Evolutionary conservation across 2,113 vertebrate species (phyloP), one percentile per base, ranked within the genome.

Genomic region (Talpa occidentalis): DNA sequence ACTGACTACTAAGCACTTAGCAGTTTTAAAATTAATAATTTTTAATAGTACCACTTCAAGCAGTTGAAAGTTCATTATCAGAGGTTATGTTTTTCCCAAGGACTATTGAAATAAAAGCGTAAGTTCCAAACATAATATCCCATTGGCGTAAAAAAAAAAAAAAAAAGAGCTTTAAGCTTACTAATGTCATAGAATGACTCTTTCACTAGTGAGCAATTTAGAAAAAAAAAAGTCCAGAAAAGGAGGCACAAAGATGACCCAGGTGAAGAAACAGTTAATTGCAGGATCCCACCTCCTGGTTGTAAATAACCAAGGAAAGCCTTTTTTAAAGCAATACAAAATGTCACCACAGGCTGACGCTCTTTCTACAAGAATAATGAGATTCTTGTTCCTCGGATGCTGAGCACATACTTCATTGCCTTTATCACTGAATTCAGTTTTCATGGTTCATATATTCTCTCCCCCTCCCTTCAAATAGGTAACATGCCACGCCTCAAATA

Each of bases 261-360:
- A 76, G 35, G 95, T 17, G 93, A 96, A 88, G 92, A 92, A 96
- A 97, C 21, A 95, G 28, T 97, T 97, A 96, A 96, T 87, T 94
- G 86, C 54, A 80, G 73, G 3, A 74, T 93, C 64, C 84, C 85
- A 60, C 92, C 97, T 90, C 95, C 59, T n/a, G 6, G 28, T 21
- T 77, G 85, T 93, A 96, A 97, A 96, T 94, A 85, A 82, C 81
- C 95, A 82, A 94, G 22, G 0, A 74, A 95, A 95, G 84, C 73
- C 82, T 78, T 94, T 86, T 96, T 97, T 49, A 78, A 95, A 98
- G 98, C 98, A 98, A 96, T 98, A 93, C 98, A 98, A 81, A 97
- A 97, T 94, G 97, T 94, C 95, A 98, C 98, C 98, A 98, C 98
- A 98, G 98, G 98, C 98, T 98, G 98, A 98, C 98, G 98, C 98